Evolutionary conservation across 1,140 invertebrate genomes (phyloP).

Genomic region (Zophobas atratus): DNA sequence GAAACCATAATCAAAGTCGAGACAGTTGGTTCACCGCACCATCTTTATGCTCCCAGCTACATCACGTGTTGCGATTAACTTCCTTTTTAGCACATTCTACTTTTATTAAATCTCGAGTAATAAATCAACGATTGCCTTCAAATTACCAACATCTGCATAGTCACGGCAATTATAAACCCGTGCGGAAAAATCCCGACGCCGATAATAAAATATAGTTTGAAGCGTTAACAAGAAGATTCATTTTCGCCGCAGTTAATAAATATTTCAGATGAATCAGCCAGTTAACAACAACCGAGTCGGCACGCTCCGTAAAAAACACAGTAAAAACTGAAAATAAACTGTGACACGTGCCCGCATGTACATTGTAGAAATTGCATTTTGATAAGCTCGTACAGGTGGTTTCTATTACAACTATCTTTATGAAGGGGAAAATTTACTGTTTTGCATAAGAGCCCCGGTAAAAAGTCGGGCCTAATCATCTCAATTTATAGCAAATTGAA

Average conservation of each 20-base stretch:
- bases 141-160: too few relatives aligned
- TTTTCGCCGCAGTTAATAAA: not conserved
- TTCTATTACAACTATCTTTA: constrained; percentile 33
- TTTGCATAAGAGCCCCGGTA: constrained; percentile 20
- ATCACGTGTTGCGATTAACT: too few relatives aligned
- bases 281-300: constrained; percentile 11
- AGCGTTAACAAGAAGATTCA: too few relatives aligned
- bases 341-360: constrained; percentile 38
- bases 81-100: too few relatives aligned
- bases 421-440: constrained; percentile 32
- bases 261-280: constrained; percentile 28
- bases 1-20: too few relatives aligned
- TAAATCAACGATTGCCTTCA: too few relatives aligned
- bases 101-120: too few relatives aligned
- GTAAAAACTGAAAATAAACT: constrained; percentile 39
- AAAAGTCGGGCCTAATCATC: not conserved
- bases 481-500: constrained; percentile 15
- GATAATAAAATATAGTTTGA: not conserved
- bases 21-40: too few relatives aligned
- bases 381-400: constrained; percentile 42
- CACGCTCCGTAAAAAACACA: constrained; percentile 15
- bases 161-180: too few relatives aligned
- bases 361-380: constrained; percentile 33
- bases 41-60: too few relatives aligned
- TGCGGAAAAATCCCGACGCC: too few relatives aligned